A percentile compares a stretch with the other conserved stretches of the same genome.
Conservation (phyloP, 2,888 invertebrate species). For the Allophyes oxyacanthae region DNA sequence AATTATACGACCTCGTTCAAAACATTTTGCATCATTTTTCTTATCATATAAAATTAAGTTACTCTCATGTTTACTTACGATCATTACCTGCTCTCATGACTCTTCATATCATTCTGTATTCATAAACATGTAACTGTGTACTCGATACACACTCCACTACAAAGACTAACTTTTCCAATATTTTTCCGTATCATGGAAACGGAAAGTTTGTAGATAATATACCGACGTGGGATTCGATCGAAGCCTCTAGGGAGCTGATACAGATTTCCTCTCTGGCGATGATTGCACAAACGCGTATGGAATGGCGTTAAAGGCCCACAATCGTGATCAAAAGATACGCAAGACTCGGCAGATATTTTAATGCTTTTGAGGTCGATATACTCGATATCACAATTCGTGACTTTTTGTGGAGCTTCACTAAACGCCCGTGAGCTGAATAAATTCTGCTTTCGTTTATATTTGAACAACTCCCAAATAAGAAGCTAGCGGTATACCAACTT, state of each 20-base stretch:
- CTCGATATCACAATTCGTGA: conserved; percentile 61
- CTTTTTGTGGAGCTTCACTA: conserved; percentile 60
- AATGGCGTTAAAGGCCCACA: conserved; percentile 61
- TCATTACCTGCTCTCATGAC: conserved; percentile 50
- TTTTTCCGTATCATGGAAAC: conserved; percentile 57
- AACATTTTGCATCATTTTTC: conserved; percentile 57
- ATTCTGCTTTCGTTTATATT: conserved; percentile 28
- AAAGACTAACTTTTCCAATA: conserved; percentile 66
- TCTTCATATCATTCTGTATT: conserved; percentile 24
- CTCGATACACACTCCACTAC: conserved; percentile 48
- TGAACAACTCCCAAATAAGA: conserved; percentile 7
- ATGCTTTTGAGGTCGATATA: conserved; percentile 63
- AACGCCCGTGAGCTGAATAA: conserved; percentile 58
- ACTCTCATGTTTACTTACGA: conserved; percentile 56
- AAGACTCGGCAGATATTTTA: conserved; percentile 65
- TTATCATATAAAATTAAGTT: conserved; percentile 59
- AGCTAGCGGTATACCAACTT: neutral
- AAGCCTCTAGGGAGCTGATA: conserved; percentile 59
- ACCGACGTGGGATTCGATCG: conserved; percentile 52
- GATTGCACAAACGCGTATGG: conserved; percentile 76
- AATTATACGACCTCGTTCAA: conserved; percentile 58
- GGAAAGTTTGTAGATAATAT: conserved; percentile 61
- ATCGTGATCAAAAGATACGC: conserved; percentile 69
- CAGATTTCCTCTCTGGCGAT: conserved; percentile 66
- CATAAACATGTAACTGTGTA: conserved; percentile 2